Percentiles rank a stretch among this genome's conserved stretches.
phyloP scores from a whole-genome alignment of 2,113 vertebrate genomes.

The Vidua macroura region DNA sequence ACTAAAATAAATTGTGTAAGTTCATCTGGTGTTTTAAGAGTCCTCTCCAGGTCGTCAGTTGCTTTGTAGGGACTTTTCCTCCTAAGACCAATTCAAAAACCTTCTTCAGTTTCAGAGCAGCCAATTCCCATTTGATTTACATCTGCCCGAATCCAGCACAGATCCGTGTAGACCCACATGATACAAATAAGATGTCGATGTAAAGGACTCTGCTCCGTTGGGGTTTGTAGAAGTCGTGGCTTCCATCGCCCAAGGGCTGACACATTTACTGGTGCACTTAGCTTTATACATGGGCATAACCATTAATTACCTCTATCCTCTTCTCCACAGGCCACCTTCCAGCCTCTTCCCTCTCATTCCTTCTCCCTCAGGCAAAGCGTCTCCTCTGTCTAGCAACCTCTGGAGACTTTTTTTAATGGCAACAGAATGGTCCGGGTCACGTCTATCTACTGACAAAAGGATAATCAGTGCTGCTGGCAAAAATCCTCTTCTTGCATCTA shows the following conservation, averaged over 20 bases:
- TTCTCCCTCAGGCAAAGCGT: conserved; percentile 8
- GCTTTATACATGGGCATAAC: neutral
- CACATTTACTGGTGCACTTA: conserved; percentile 34
- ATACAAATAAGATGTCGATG: neutral
- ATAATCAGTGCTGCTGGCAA: conserved; percentile 7
- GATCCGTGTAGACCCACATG: neutral
- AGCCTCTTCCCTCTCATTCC: conserved; percentile 10
- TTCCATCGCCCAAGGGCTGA: conserved; percentile 31
- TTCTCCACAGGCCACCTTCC: conserved; percentile 35
- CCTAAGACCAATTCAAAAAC: neutral
- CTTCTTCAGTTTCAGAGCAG: neutral
- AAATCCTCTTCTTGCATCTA: neutral
- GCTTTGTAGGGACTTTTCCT: neutral
- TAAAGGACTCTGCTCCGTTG: neutral
- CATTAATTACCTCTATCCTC: conserved; percentile 25
- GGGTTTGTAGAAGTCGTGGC: neutral
- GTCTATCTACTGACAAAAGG: conserved; percentile 26
- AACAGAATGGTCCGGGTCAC: neutral
- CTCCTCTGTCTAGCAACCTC: conserved; percentile 9
- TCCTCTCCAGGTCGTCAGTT: neutral
- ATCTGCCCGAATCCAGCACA: neutral
- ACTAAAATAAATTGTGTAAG: neutral
- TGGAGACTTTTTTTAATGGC: neutral
- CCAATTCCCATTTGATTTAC: neutral
- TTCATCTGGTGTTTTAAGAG: neutral